Evolutionary conservation across 2,113 vertebrate species (phyloP).

Genomic region (Sitta europaea): DNA sequence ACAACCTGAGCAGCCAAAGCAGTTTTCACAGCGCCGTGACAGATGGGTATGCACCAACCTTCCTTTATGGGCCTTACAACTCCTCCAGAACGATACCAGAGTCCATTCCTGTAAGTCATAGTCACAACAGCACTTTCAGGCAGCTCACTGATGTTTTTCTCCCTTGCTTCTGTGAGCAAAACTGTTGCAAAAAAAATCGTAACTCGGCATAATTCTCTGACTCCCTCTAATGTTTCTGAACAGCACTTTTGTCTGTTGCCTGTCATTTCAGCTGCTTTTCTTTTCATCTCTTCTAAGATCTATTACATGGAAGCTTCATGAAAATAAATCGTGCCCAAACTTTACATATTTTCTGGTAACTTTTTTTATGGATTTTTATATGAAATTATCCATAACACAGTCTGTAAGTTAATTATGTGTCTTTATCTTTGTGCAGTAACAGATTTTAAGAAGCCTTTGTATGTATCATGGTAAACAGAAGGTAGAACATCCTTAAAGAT

Average conservation of each 20-base stretch:
- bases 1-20: slow-evolving; percentile 51
- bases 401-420: not conserved
- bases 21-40: slow-evolving; percentile 41
- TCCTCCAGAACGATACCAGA: slow-evolving; percentile 82
- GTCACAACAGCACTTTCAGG: slow-evolving; percentile 25
- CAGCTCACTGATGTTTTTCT: not conserved
- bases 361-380: not conserved
- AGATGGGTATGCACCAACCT: slow-evolving; percentile 68
- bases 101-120: slow-evolving; percentile 92
- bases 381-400: not conserved
- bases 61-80: slow-evolving; percentile 74
- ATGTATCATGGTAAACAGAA: not conserved
- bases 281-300: not conserved
- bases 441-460: not conserved
- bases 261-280: slow-evolving; percentile 4
- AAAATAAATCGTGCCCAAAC: not conserved
- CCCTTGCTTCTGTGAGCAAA: slow-evolving; percentile 35
- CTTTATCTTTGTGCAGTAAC: not conserved
- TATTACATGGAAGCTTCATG: not conserved
- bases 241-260: not conserved
- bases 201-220: slow-evolving; percentile 28
- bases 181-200: slow-evolving; percentile 8
- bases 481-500: not conserved
- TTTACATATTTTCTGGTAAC: not conserved
- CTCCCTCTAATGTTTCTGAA: not conserved